A percentile compares a stretch with the other conserved stretches of the same genome.
phyloP scores from a whole-genome alignment of 2,888 invertebrate genomes.

The Coenonympha arcania region DNA sequence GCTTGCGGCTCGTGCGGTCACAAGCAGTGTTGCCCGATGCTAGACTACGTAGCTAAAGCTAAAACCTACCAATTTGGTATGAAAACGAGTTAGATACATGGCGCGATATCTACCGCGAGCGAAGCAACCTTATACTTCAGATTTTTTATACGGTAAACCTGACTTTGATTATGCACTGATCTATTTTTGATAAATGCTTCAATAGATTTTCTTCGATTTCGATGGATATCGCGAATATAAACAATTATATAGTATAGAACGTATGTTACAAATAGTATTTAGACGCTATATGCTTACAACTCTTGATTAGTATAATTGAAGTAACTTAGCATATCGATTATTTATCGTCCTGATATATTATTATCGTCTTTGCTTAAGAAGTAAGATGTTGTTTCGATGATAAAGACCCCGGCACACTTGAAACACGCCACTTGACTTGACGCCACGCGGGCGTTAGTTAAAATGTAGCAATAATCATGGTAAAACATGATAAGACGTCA shows the following conservation, averaged over 20 bases:
- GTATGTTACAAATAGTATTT: constrained; percentile 18
- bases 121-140: neutral
- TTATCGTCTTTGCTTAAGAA: constrained; percentile 12
- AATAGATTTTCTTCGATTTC: neutral
- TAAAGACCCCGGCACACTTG: neutral
- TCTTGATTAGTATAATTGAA: constrained; percentile 16
- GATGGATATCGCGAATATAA: constrained; percentile 8
- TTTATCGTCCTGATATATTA: constrained; percentile 17
- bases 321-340: constrained; percentile 4
- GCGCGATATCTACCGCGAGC: neutral
- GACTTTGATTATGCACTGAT: too few relatives aligned
- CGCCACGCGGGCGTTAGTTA: neutral
- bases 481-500: too few relatives aligned
- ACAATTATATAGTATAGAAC: constrained; percentile 28
- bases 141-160: too few relatives aligned
- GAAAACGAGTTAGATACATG: constrained; percentile 32
- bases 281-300: constrained; percentile 25
- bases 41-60: constrained; percentile 41
- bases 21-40: constrained; percentile 39
- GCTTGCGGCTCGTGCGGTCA: constrained; percentile 43
- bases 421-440: neutral
- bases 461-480: too few relatives aligned
- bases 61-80: constrained; percentile 47
- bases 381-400: neutral
- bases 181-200: too few relatives aligned